Conservation (phyloP, 2,888 invertebrate species). For the Ganaspis brasiliensis region DNA sequence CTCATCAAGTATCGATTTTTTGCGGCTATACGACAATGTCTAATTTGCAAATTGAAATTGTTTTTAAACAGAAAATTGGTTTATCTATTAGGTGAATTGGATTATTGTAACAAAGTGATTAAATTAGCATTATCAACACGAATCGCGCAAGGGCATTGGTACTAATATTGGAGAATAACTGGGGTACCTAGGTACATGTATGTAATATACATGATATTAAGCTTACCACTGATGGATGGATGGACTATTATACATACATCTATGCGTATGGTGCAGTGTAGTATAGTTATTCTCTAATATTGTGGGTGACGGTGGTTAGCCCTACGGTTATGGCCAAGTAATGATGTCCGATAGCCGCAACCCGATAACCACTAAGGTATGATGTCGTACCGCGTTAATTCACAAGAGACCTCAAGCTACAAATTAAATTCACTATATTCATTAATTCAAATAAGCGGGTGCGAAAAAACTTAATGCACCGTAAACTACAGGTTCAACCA, state of each 20-base stretch:
- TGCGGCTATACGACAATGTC: neutral
- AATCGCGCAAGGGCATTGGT: constrained; percentile 69
- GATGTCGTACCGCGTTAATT: constrained; percentile 34
- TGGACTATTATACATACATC: constrained; percentile 46
- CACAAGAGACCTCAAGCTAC: constrained; percentile 11
- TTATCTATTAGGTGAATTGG: constrained; percentile 15
- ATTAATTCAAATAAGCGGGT: constrained; percentile 26
- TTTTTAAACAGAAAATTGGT: neutral
- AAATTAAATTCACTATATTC: constrained; percentile 6
- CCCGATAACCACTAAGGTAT: constrained; percentile 63
- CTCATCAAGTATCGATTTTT: no score
- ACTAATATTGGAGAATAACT: constrained; percentile 71
- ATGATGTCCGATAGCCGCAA: constrained; percentile 71
- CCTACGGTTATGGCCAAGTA: constrained; percentile 71
- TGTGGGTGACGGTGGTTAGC: constrained; percentile 70
- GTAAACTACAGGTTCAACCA: neutral
- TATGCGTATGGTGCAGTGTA: neutral
- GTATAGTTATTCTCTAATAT: constrained; percentile 73
- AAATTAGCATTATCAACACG: constrained; percentile 74
- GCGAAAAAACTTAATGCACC: neutral
- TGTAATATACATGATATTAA: constrained; percentile 66
- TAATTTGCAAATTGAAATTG: neutral
- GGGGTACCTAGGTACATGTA: constrained; percentile 58
- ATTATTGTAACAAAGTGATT: constrained; percentile 64
- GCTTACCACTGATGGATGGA: constrained; percentile 62